phyloP scores from a whole-genome alignment of 2,797 vertebrate species.

The Aldrovandia affinis region DNA sequence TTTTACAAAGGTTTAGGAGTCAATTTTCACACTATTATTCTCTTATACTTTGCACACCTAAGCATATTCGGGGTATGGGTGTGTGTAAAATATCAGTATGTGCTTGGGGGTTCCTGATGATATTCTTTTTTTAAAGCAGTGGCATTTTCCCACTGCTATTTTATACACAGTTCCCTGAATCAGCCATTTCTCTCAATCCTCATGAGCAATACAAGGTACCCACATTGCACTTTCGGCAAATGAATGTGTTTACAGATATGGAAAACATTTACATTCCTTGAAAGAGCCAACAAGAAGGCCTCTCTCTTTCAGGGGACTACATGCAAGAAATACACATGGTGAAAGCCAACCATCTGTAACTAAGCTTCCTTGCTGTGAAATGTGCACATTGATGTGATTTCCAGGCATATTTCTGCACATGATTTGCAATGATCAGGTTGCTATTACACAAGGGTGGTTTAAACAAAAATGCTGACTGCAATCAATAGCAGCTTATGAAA shows the following conservation, averaged over 20 bases:
- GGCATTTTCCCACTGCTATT: neutral
- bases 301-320: neutral
- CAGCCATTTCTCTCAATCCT: constrained; percentile 17
- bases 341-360: neutral
- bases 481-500: neutral
- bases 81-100: constrained; percentile 2
- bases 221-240: constrained; percentile 7
- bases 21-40: neutral
- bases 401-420: neutral
- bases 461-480: neutral
- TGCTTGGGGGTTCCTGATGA: neutral
- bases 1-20: neutral
- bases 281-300: neutral
- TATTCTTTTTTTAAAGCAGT: neutral
- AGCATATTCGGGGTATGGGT: neutral
- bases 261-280: constrained; percentile 14
- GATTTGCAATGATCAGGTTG: neutral
- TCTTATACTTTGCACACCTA: constrained; percentile 17
- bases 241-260: constrained; percentile 5
- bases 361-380: neutral
- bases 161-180: neutral
- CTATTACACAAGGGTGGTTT: neutral
- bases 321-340: constrained; percentile 3
- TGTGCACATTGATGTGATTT: neutral
- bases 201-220: neutral